These are phyloP conservation scores for Leptinotarsa peninsularis DNA, from an alignment of 2,888 invertebrate genomes.

Conservation along the genomic window DNA sequence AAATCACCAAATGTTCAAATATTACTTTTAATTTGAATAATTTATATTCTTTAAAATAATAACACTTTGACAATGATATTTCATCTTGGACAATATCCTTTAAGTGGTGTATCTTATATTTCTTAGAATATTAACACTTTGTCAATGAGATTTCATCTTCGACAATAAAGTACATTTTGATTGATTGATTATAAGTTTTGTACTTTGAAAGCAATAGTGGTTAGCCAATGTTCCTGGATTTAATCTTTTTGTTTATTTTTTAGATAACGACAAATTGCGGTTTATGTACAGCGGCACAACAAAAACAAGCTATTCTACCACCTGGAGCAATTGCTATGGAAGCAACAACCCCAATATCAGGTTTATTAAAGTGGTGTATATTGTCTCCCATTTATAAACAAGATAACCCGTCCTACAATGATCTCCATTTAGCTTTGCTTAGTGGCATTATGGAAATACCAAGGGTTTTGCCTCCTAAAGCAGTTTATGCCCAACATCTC, in stretches of 20 bases:
- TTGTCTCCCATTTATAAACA: constrained; percentile 73
- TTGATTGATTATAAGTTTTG: too few relatives aligned
- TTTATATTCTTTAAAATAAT: too few relatives aligned
- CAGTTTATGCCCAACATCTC: constrained; percentile 75
- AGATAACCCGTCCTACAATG: constrained; percentile 70
- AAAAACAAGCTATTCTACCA: constrained; percentile 76
- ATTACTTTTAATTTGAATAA: too few relatives aligned
- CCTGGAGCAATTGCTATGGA: constrained; percentile 87
- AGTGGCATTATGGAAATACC: constrained; percentile 73
- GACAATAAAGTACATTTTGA: too few relatives aligned
- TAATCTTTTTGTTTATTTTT: constrained; percentile 29
- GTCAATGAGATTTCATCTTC: too few relatives aligned
- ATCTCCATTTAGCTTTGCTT: constrained; percentile 76
- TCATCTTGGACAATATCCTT: too few relatives aligned
- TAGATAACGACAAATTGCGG: constrained; percentile 74
- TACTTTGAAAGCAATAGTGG: too few relatives aligned
- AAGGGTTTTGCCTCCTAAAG: constrained; percentile 70
- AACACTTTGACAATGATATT: too few relatives aligned
- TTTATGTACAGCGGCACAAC: constrained; percentile 77
- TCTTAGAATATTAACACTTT: too few relatives aligned
- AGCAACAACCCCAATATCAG: constrained; percentile 83
- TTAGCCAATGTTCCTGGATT: background rate
- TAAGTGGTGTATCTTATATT: too few relatives aligned
- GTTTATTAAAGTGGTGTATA: constrained; percentile 82
- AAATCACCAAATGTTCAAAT: too few relatives aligned